Evolutionary conservation across 2,797 vertebrate genomes (phyloP).

Genomic region (Morus bassanus): DNA sequence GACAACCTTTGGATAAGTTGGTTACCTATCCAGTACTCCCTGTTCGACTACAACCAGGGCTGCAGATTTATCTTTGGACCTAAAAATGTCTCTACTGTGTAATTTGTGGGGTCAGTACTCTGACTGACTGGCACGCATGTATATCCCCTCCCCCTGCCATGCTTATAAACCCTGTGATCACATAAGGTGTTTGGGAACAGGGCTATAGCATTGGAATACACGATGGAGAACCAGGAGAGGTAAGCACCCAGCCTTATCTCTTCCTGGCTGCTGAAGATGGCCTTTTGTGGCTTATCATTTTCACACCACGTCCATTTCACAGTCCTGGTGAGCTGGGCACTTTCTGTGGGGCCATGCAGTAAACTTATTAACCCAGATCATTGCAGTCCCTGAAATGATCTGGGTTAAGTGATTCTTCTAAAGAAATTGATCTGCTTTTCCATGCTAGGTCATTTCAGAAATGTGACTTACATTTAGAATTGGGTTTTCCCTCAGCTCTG

Average conservation of each 20-base stretch:
- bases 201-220: too few species aligned
- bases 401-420: neutral
- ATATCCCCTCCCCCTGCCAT: accelerated
- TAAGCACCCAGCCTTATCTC: neutral
- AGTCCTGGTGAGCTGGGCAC: neutral
- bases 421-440: neutral
- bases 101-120: too few species aligned
- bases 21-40: neutral
- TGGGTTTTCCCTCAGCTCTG: neutral
- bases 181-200: neutral
- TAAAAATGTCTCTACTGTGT: neutral
- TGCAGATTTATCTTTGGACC: neutral
- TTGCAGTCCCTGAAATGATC: too few species aligned
- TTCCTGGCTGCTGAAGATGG: accelerated
- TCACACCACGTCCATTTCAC: accelerated
- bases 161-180: neutral
- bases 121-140: neutral
- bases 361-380: neutral
- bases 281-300: too few species aligned
- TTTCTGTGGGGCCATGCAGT: neutral
- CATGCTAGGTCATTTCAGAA: neutral
- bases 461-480: neutral
- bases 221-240: neutral
- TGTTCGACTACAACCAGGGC: neutral
- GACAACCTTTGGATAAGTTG: neutral